These are phyloP conservation scores for Centropus bengalensis DNA, from an alignment of 2,113 vertebrate genomes.

Conservation along the genomic window DNA sequence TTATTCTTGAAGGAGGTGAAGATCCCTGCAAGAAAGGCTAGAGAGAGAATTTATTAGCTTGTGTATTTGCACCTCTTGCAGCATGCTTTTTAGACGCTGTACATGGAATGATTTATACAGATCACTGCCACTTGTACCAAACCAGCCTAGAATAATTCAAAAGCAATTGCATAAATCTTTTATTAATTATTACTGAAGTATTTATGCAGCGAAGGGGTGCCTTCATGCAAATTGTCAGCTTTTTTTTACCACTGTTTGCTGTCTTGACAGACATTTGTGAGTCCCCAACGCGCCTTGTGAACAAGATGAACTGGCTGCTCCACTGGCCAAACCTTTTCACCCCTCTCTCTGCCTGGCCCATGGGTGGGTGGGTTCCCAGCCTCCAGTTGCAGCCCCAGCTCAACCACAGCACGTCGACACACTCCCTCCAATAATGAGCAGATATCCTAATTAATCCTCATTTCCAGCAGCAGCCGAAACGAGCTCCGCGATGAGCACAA, in stretches of 20 bases:
- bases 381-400: neutral
- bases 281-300: no score
- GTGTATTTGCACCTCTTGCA: neutral
- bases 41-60: neutral
- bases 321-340: neutral
- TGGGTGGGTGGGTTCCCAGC: neutral
- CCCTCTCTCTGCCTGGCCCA: neutral
- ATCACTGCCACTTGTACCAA: neutral
- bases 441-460: conserved; percentile 50
- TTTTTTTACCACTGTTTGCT: neutral
- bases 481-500: neutral
- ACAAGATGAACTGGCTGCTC: rapidly evolving
- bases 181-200: conserved; percentile 23
- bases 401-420: neutral
- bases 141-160: conserved; percentile 21
- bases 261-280: rapidly evolving
- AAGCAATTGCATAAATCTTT: neutral
- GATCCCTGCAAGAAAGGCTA: rapidly evolving
- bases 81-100: neutral
- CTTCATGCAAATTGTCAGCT: neutral
- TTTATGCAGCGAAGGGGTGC: neutral
- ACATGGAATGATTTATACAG: neutral
- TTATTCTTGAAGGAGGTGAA: neutral
- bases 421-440: neutral
- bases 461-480: conserved; percentile 19